These are phyloP conservation scores for Montipora sp. DNA, from an alignment of 64 coral and sea anemone genomes.

Conservation along the genomic window DNA sequence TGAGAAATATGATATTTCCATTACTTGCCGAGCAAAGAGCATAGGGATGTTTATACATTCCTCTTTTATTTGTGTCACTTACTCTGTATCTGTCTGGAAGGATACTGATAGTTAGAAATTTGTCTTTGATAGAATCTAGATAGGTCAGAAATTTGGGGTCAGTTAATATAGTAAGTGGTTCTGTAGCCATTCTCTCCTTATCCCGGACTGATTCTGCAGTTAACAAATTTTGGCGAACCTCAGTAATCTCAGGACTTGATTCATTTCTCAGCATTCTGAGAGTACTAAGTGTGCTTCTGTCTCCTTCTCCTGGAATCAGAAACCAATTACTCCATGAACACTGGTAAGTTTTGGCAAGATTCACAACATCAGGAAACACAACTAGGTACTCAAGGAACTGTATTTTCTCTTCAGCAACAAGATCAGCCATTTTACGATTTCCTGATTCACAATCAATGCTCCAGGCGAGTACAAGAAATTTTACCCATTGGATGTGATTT, in stretches of 20 bases:
- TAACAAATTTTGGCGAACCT: conserved; percentile 2
- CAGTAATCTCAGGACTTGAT: not conserved
- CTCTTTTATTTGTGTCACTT: conserved; percentile 26
- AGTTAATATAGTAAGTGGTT: conserved; percentile 27
- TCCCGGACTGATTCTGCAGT: conserved; percentile 28
- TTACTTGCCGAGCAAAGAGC: conserved; percentile 20
- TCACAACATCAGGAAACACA: conserved; percentile 44
- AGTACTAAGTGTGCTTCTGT: conserved; percentile 35
- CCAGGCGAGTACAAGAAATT: conserved; percentile 1
- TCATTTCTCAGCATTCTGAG: conserved; percentile 35
- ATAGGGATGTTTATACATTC: conserved; percentile 29
- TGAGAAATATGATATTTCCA: conserved; percentile 45
- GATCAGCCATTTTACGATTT: conserved; percentile 50
- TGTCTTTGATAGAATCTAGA: conserved; percentile 39
- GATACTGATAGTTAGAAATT: conserved; percentile 2
- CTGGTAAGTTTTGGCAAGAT: conserved; percentile 54
- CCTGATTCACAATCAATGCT: conserved; percentile 44
- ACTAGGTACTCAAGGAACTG: conserved; percentile 14
- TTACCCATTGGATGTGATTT: conserved; percentile 18
- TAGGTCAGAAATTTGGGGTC: conserved; percentile 15
- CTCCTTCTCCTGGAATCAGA: not conserved
- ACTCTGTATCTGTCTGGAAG: conserved; percentile 42
- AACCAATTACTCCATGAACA: conserved; percentile 53
- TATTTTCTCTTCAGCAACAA: not conserved
- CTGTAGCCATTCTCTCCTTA: conserved; percentile 58